Evolutionary conservation across 2,113 vertebrate species (phyloP), one percentile per base, ranked within the genome.

Genomic region (Trogon surrucura): DNA sequence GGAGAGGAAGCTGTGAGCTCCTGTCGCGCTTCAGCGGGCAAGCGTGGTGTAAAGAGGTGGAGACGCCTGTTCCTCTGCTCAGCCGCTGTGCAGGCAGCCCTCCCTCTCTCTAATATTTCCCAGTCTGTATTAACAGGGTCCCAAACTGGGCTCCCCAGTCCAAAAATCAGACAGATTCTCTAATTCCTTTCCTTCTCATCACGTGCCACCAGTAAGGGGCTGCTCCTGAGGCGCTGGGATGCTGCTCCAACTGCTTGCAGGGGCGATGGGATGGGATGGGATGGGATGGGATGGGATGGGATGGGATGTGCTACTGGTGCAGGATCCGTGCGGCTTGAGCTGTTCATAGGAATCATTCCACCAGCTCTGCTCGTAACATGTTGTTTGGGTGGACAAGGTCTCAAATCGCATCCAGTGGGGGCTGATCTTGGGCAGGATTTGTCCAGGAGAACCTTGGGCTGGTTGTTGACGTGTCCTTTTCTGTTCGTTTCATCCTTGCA

Each of bases 321-420:
- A 27, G 44, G 19, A 47, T 80, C 41, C 0, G 0, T 21, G 74
- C 1, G 13, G 30, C 38, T 65, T 9, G 0, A 36, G 32, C 11
- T 41, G 3, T 27, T 29, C 12, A 8, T 41, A 9, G 85, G 64
- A 80, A 8, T 58, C 3, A 0, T 57, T 45, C 64, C 53, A 36
- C 18, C 0, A 2, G 32, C 1, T 3, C 26, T 13, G 30, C 51
- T 7, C 1, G 3, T 14, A 30, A 25, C 27, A 0, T 2, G 1
- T 54, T 2, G 7, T 34, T 65, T 15, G 8, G 6, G 36, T 20
- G 8, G 64, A 10, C 3, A 5, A n/a, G 48, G 9, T 16, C 19
- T 34, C 0, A 0, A 69, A 2, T 85, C n/a, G 7, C 29, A 5
- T 26, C 36, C 29, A 10, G 13, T 5, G 21, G 32, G 30, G 66